These are phyloP conservation scores for Microctenopoma steveboyesi DNA, from an alignment of 2,797 vertebrate species.

Conservation along the genomic window DNA sequence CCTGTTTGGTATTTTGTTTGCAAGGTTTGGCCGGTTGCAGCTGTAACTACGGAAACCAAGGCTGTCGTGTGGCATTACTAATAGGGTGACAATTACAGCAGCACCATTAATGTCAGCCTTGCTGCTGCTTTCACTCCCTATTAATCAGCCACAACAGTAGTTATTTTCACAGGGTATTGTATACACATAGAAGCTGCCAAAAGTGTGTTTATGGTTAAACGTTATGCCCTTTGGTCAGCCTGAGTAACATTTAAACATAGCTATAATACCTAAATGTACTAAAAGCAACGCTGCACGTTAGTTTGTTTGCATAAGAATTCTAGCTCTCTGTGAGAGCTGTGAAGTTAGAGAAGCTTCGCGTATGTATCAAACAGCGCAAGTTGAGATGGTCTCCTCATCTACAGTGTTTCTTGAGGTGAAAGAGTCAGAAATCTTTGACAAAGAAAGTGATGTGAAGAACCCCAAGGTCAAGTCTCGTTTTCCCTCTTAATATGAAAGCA, in stretches of 20 bases:
- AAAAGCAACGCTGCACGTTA: slow-evolving; percentile 38
- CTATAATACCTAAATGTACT: slow-evolving; percentile 42
- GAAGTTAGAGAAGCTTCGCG: slow-evolving; percentile 42
- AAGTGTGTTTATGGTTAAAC: slow-evolving; percentile 78
- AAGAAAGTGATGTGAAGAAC: slow-evolving; percentile 78
- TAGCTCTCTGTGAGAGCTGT: slow-evolving; percentile 38
- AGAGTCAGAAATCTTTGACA: slow-evolving; percentile 74
- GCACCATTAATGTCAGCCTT: slow-evolving; percentile 79
- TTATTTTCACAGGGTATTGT: slow-evolving; percentile 76
- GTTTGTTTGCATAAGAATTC: slow-evolving; percentile 52
- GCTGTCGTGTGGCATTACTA: slow-evolving; percentile 83
- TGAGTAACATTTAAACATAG: slow-evolving; percentile 59
- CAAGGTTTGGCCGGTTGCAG: slow-evolving; percentile 74
- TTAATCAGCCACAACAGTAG: slow-evolving; percentile 79
- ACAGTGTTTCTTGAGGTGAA: slow-evolving; percentile 52
- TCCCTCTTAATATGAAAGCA: slow-evolving; percentile 75
- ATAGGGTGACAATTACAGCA: slow-evolving; percentile 85
- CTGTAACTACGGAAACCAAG: slow-evolving; percentile 80
- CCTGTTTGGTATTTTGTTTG: slow-evolving; percentile 83
- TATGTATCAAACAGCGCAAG: slow-evolving; percentile 33
- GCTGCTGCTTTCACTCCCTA: slow-evolving; percentile 75
- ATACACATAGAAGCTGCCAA: slow-evolving; percentile 74
- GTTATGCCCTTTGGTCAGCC: slow-evolving; percentile 66
- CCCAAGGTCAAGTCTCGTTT: slow-evolving; percentile 71
- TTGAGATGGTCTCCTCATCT: slow-evolving; percentile 54